Conservation (phyloP, 2,113 vertebrate genomes). For the Heliornis fulica region DNA sequence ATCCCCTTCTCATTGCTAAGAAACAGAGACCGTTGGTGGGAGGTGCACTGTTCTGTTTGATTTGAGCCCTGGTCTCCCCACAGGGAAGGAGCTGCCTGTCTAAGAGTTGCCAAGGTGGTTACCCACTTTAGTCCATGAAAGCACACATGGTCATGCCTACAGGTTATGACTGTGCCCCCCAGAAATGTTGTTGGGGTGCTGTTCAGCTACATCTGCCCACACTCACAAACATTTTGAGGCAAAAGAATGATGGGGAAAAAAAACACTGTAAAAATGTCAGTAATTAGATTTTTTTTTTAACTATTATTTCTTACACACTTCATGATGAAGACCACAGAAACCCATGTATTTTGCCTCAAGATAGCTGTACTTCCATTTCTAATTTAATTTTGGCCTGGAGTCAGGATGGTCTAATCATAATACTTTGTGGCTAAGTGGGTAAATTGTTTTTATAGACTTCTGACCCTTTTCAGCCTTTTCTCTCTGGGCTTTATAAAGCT, state of each 20-base stretch:
- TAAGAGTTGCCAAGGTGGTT: neutral
- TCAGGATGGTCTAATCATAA: neutral
- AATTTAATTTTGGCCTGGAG: neutral
- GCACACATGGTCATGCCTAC: neutral
- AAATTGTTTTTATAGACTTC: neutral
- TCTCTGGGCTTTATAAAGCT: neutral
- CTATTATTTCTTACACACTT: neutral
- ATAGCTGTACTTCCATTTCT: neutral
- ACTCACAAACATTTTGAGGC: neutral
- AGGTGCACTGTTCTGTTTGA: neutral
- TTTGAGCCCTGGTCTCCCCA: fast-evolving
- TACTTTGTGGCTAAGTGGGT: neutral
- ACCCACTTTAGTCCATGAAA: neutral
- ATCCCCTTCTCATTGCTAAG: too few relatives aligned
- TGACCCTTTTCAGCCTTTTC: neutral
- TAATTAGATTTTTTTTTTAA: neutral
- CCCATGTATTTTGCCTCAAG: neutral
- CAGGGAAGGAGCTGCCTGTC: neutral
- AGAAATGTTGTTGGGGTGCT: neutral
- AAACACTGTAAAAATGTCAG: too few relatives aligned
- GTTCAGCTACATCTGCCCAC: neutral
- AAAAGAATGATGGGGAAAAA: neutral
- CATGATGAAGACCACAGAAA: neutral
- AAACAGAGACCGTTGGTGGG: fast-evolving
- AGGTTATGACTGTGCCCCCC: neutral